Conservation (phyloP, 1,140 invertebrate genomes). For the Ridgeia piscesae region DNA sequence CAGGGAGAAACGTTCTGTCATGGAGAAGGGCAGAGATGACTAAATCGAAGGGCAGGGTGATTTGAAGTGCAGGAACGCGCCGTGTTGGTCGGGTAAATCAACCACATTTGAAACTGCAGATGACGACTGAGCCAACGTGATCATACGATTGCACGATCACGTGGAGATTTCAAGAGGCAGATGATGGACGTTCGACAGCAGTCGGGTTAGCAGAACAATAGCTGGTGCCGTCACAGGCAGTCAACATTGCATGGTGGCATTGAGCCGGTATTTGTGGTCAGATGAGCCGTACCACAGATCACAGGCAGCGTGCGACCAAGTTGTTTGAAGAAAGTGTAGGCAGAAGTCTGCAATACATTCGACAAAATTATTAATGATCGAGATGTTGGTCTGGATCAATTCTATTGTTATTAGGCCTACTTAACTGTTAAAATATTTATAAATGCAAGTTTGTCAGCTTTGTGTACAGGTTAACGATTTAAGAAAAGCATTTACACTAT, state of each 20-base stretch:
- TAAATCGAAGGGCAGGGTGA: neutral
- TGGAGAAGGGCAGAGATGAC: neutral
- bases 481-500: neutral
- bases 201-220: conserved; percentile 4
- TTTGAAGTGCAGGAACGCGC: neutral
- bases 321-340: conserved; percentile 5
- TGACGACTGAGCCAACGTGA: neutral
- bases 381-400: neutral
- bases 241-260: conserved; percentile 4
- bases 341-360: conserved; percentile 5
- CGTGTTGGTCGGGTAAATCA: conserved; percentile 2
- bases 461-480: neutral
- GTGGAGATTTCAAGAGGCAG: neutral
- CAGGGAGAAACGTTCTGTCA: neutral
- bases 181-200: neutral
- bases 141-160: neutral
- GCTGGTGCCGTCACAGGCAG: neutral
- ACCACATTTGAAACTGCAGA: conserved; percentile 1
- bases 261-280: conserved; percentile 3
- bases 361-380: neutral
- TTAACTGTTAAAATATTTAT: neutral
- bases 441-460: neutral
- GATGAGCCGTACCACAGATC: neutral
- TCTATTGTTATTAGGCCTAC: neutral
- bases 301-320: conserved; percentile 2